Conservation (phyloP, 2,797 vertebrate genomes). For the Alcedo atthis region DNA sequence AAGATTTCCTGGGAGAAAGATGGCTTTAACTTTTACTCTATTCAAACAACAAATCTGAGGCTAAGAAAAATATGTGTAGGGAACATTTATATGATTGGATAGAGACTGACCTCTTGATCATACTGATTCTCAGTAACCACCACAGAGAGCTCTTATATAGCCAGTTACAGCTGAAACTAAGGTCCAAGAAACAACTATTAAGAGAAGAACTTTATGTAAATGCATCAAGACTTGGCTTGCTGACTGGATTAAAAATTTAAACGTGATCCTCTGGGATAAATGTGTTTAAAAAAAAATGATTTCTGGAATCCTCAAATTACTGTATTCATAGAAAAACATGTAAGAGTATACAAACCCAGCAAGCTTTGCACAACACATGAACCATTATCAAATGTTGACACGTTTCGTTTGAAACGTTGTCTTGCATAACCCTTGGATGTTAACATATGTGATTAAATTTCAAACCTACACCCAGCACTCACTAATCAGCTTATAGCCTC, state of each 20-base stretch:
- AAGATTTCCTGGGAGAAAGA: neutral
- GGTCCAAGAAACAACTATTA: neutral
- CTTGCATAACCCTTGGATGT: neutral
- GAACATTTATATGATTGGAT: neutral
- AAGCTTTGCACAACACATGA: neutral
- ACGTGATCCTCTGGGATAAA: neutral
- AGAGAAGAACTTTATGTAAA: neutral
- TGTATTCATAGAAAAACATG: neutral
- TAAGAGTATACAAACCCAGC: neutral
- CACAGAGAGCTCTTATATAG: neutral
- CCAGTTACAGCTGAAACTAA: neutral
- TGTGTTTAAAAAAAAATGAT: neutral
- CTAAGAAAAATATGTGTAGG: neutral
- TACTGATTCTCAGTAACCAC: neutral
- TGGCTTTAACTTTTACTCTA: neutral
- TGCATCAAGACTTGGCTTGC: neutral
- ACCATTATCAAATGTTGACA: neutral
- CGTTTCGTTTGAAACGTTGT: neutral
- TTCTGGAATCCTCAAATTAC: neutral
- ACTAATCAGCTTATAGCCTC: neutral
- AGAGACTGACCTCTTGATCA: neutral
- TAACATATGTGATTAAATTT: neutral
- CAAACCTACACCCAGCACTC: neutral
- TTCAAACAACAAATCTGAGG: neutral
- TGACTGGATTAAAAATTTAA: neutral